A percentile compares a stretch with the other conserved stretches of the same genome.
These are phyloP conservation scores for Sinocyclocheilus rhinocerous DNA, from an alignment of 2,113 vertebrate genomes.

Conservation along the genomic window DNA sequence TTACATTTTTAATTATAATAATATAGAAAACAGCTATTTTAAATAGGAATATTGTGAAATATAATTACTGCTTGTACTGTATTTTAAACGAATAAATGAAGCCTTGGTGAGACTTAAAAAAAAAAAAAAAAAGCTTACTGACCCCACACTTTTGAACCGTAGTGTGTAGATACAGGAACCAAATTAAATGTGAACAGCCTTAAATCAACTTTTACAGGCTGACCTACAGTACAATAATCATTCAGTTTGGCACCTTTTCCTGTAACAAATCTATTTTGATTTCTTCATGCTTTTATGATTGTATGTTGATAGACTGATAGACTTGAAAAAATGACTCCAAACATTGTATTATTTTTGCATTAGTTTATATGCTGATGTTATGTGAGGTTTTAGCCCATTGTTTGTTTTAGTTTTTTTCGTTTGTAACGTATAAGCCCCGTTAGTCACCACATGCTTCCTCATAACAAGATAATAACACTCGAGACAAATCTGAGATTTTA, in stretches of 20 bases:
- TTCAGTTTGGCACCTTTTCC: background rate
- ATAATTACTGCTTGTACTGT: background rate
- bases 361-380: background rate
- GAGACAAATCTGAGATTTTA: slow-evolving; percentile 46
- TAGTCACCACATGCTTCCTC: slow-evolving; percentile 40
- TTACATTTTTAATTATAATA: background rate
- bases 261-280: background rate
- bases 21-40: too few species aligned
- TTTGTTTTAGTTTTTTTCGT: background rate
- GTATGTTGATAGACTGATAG: background rate
- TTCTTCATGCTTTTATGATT: background rate
- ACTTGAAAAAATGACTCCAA: background rate
- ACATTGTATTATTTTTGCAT: background rate
- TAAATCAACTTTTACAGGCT: background rate
- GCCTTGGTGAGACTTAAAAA: background rate
- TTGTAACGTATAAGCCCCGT: background rate
- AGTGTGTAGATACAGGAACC: background rate
- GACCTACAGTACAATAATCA: background rate
- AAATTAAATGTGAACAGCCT: background rate
- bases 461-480: slow-evolving; percentile 15
- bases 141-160: background rate
- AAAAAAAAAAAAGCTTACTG: background rate
- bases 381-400: background rate
- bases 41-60: too few species aligned
- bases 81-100: background rate